Percentiles rank a stretch among this genome's conserved stretches.
Evolutionary conservation across 2,797 vertebrate genomes (phyloP).

Genomic region (Rhabdophis nuchalis): DNA sequence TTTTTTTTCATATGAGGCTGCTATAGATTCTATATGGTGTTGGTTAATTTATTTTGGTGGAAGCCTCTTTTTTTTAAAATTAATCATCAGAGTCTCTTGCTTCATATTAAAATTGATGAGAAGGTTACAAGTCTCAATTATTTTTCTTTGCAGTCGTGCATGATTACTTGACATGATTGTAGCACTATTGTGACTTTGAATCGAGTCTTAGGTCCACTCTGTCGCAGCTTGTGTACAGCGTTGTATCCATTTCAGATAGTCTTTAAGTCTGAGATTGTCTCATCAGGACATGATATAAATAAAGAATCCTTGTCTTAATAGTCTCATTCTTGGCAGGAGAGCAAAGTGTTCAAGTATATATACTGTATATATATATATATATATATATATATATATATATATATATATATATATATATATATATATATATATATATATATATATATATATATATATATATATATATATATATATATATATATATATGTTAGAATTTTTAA

Average conservation of each 20-base stretch:
- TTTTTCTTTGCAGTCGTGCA: neutral
- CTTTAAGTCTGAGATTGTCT: neutral
- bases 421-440: no score
- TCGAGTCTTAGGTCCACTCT: neutral
- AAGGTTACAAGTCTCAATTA: neutral
- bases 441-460: no score
- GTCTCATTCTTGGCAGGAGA: neutral
- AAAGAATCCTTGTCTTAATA: neutral
- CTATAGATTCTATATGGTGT: neutral
- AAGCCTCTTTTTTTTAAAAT: neutral
- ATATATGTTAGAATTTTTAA: no score
- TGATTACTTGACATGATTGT: neutral
- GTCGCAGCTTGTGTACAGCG: neutral
- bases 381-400: no score
- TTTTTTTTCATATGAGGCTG: neutral
- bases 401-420: no score
- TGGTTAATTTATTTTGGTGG: neutral
- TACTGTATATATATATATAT: no score
- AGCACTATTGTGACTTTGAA: neutral
- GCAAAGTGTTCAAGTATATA: neutral
- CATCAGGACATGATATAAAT: neutral
- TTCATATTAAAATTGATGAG: neutral
- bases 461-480: no score
- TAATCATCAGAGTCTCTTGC: neutral
- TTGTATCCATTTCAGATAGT: neutral